Conservation (phyloP, 2,113 vertebrate species). For the Thalassoma bifasciatum region DNA sequence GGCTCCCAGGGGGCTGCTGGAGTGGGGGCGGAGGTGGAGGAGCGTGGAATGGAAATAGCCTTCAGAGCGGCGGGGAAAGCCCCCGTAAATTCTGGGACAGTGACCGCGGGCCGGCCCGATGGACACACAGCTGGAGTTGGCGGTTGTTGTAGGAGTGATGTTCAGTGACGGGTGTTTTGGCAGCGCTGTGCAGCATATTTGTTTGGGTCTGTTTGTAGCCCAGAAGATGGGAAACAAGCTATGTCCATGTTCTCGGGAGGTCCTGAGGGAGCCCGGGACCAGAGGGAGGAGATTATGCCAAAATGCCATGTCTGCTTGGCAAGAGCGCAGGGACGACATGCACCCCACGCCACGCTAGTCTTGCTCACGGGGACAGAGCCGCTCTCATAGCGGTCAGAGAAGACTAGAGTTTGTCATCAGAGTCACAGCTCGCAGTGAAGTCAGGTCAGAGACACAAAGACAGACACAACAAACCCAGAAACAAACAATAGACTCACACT, state of each 20-base stretch:
- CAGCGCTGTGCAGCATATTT: conserved; percentile 52
- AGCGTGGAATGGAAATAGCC: conserved; percentile 62
- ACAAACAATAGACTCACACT: neutral
- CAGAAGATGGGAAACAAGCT: conserved; percentile 83
- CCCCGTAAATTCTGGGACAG: conserved; percentile 67
- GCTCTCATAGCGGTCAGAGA: conserved; percentile 20
- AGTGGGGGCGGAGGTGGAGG: conserved; percentile 46
- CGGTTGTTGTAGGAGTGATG: conserved; percentile 40
- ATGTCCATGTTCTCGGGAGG: conserved; percentile 75
- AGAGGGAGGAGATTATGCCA: conserved; percentile 61
- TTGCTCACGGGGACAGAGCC: conserved; percentile 1
- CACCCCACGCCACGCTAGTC: neutral
- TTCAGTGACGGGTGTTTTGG: conserved; percentile 47
- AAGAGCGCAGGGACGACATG: conserved; percentile 12
- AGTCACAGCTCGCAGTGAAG: conserved; percentile 8
- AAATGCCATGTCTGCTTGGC: conserved; percentile 58
- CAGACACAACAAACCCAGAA: conserved; percentile 17
- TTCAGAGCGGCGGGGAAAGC: conserved; percentile 71
- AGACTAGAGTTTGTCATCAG: conserved; percentile 22
- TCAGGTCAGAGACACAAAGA: conserved; percentile 11
- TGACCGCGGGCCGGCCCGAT: conserved; percentile 39
- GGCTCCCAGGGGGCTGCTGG: conserved; percentile 51
- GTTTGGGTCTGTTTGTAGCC: conserved; percentile 76
- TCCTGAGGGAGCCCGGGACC: conserved; percentile 68
- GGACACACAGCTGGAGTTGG: conserved; percentile 62